Evolutionary conservation across 1,140 invertebrate genomes (phyloP).

Genomic region (Pogonomyrmex californicus): DNA sequence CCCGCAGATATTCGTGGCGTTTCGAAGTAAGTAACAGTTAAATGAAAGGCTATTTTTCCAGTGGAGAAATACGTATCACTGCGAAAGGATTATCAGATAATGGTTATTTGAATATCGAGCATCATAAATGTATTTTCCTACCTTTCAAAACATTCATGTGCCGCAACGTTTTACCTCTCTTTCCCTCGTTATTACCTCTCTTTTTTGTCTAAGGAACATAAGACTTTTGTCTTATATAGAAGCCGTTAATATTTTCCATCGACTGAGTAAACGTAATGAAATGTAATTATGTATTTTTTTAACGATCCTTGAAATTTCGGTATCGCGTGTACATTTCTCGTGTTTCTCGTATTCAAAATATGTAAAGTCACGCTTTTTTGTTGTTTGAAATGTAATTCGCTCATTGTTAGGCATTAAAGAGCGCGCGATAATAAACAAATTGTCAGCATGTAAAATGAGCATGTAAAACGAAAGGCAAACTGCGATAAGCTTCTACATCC

Average conservation of each 20-base stretch:
- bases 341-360: background rate
- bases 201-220: background rate
- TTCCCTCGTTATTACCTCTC: background rate
- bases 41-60: slow-evolving; percentile 7
- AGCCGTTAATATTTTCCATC: background rate
- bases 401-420: background rate
- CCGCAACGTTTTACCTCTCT: background rate
- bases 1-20: background rate
- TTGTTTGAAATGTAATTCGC: background rate
- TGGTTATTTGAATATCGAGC: background rate
- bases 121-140: background rate
- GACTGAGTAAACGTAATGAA: background rate
- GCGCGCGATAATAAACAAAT: background rate
- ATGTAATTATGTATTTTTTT: background rate
- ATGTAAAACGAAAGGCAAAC: background rate
- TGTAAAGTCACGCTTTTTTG: background rate
- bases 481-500: background rate
- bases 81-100: slow-evolving; percentile 6
- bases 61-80: background rate
- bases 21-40: background rate
- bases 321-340: background rate
- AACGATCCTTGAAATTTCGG: background rate
- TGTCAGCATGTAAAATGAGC: background rate
- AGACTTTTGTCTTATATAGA: background rate
- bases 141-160: background rate